A percentile compares a stretch with the other conserved stretches of the same genome.
Evolutionary conservation across 1,140 invertebrate genomes (phyloP).

Genomic region (Protaetia brevitarsis): DNA sequence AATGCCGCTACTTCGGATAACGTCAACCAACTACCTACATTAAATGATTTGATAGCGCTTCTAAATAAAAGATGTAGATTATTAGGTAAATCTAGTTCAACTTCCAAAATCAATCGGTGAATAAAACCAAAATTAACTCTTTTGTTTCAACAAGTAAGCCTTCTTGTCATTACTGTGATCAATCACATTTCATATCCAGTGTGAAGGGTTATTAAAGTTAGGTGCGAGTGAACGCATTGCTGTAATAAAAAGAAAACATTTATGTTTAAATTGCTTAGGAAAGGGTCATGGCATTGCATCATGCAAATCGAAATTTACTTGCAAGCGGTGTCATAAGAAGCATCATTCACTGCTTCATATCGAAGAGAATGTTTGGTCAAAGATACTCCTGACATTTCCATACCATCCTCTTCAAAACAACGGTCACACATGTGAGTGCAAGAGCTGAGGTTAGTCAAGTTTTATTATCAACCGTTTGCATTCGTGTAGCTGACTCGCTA

Average conservation of each 20-base stretch:
- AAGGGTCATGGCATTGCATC: no score
- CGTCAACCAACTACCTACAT: not conserved
- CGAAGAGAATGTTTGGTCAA: no score
- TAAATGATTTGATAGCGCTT: not conserved
- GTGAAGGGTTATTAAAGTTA: no score
- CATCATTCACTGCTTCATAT: no score
- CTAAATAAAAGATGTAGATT: not conserved
- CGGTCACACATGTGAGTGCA: no score
- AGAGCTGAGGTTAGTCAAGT: not conserved
- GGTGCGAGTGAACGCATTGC: no score
- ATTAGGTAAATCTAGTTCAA: not conserved
- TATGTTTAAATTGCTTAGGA: no score
- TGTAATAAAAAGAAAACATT: no score
- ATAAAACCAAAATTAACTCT: not conserved
- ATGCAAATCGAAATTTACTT: no score
- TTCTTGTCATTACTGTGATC: not conserved
- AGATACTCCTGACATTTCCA: not conserved
- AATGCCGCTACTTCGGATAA: not conserved
- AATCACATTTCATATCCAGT: no score
- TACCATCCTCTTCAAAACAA: not conserved
- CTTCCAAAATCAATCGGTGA: not conserved
- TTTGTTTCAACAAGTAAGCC: not conserved
- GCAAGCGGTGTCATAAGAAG: no score
- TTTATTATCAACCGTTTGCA: slow-evolving; percentile 3
- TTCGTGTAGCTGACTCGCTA: not conserved